Evolutionary conservation across 2,888 invertebrate species (phyloP).

Genomic region (Agrilus cyanescens): DNA sequence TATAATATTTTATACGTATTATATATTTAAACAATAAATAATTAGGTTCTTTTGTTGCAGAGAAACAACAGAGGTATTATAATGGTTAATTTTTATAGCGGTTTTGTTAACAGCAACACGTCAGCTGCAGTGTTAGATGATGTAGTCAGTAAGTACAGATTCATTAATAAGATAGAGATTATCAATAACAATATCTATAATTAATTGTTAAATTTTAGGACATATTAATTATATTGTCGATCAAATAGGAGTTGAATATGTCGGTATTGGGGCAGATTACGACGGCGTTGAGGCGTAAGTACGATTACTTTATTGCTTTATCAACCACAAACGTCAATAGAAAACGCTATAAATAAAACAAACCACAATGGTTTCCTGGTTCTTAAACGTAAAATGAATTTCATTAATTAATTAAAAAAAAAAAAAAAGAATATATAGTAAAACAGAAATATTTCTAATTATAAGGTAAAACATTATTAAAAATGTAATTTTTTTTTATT

Average conservation of each 20-base stretch:
- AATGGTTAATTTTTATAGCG: slow-evolving; percentile 63
- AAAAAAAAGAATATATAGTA: no score
- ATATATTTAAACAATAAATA: no score
- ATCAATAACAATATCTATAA: background rate
- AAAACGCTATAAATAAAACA: no score
- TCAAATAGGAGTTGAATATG: slow-evolving; percentile 37
- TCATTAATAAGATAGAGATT: background rate
- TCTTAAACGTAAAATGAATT: no score
- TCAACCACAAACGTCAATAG: no score
- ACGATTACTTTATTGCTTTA: no score
- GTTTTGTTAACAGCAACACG: slow-evolving; percentile 40
- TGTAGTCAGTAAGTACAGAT: slow-evolving; percentile 50
- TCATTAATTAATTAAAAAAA: no score
- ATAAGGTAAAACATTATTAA: no score
- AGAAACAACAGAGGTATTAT: slow-evolving; percentile 56
- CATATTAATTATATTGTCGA: slow-evolving; percentile 35
- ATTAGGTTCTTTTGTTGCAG: slow-evolving; percentile 28
- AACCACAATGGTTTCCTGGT: no score
- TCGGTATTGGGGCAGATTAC: slow-evolving; percentile 42
- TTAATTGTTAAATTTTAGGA: background rate
- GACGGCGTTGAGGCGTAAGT: slow-evolving; percentile 35
- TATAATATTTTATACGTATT: no score
- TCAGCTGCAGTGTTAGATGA: slow-evolving; percentile 48
- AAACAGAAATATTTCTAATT: no score
- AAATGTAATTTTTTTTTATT: no score